Evolutionary conservation across 2,113 vertebrate species (phyloP).

Genomic region (Guaruba guarouba): DNA sequence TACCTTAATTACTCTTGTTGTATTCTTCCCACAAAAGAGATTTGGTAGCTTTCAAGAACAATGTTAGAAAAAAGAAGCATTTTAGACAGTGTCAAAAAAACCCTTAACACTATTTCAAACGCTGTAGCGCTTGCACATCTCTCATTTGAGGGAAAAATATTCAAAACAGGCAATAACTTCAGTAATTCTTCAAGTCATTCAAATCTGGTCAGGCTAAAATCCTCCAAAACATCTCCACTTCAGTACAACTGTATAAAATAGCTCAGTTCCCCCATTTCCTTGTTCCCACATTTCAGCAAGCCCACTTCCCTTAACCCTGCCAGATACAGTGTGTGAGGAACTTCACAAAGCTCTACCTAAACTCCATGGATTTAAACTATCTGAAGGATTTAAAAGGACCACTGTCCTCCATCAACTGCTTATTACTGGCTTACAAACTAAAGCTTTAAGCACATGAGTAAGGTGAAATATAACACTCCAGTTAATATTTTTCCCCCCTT

Average conservation of each 20-base stretch:
- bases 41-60: background rate
- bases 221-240: too few species aligned
- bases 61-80: background rate
- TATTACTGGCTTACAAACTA: background rate
- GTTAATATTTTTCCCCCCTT: accelerated
- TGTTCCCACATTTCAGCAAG: background rate
- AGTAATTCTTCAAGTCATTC: background rate
- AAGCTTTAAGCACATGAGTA: background rate
- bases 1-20: background rate
- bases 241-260: background rate
- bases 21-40: background rate
- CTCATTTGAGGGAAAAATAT: background rate
- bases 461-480: background rate
- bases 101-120: background rate
- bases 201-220: background rate
- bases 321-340: accelerated
- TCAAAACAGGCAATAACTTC: accelerated
- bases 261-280: background rate
- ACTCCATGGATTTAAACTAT: accelerated
- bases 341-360: background rate
- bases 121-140: too few species aligned
- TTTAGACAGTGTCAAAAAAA: background rate
- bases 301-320: background rate
- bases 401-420: background rate
- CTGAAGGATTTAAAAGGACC: background rate